Evolutionary conservation across 2,888 invertebrate species (phyloP).

Genomic region (Dicyrtomina minuta): DNA sequence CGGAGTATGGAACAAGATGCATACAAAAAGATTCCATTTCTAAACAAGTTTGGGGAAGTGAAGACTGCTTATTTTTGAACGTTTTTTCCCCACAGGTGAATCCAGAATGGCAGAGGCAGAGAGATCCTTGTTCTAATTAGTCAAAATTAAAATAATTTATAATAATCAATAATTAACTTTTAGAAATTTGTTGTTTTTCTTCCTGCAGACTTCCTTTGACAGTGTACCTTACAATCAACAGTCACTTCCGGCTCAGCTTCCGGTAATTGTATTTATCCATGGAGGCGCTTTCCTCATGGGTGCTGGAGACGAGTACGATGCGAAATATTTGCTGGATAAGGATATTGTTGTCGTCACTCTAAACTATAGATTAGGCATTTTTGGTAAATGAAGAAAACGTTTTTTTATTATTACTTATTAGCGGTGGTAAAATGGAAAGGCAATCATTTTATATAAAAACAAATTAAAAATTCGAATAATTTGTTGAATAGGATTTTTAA

Average conservation of each 20-base stretch:
- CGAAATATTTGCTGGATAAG: constrained; percentile 28
- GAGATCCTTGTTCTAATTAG: no score
- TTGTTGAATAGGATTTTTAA: constrained; percentile 18
- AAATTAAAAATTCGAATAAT: no score
- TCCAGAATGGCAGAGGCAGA: no score
- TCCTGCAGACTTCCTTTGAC: not conserved
- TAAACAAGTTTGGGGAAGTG: constrained; percentile 37
- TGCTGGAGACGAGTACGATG: constrained; percentile 16
- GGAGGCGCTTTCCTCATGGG: constrained; percentile 31
- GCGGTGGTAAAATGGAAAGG: no score
- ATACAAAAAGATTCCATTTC: constrained; percentile 43
- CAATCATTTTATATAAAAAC: no score
- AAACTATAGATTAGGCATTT: constrained; percentile 28
- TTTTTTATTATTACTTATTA: not conserved
- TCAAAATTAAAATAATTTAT: no score
- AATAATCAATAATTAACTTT: not conserved
- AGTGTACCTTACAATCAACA: no score
- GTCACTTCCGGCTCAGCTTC: not conserved
- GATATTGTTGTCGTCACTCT: constrained; percentile 24
- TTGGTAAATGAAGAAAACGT: constrained; percentile 12
- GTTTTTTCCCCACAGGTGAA: constrained; percentile 16
- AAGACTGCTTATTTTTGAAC: constrained; percentile 19
- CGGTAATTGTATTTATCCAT: constrained; percentile 27
- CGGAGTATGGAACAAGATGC: constrained; percentile 39
- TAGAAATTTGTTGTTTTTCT: not conserved